Evolutionary conservation across 2,113 vertebrate genomes (phyloP).

Genomic region (Vireo altiloquus): DNA sequence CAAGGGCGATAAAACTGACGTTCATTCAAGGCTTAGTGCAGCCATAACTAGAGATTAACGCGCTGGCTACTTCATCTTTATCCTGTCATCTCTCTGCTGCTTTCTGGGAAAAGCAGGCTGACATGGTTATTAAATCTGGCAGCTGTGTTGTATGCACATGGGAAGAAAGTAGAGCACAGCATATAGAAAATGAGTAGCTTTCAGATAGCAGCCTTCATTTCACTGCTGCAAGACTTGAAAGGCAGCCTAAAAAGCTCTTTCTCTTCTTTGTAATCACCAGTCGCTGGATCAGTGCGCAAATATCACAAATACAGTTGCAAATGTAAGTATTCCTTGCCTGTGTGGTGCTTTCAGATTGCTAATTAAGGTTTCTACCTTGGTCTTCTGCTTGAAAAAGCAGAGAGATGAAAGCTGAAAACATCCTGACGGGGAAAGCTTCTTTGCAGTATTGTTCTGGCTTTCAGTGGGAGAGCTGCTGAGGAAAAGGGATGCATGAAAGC

Average conservation of each 20-base stretch:
- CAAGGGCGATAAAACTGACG: neutral
- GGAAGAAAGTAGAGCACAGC: slow-evolving; percentile 51
- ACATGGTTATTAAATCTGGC: slow-evolving; percentile 70
- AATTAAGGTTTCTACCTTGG: neutral
- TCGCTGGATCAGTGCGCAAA: slow-evolving; percentile 29
- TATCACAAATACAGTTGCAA: slow-evolving; percentile 25
- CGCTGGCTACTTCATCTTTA: neutral
- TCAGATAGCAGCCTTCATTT: slow-evolving; percentile 33
- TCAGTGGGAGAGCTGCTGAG: neutral
- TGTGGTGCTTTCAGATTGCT: neutral
- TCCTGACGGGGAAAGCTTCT: slow-evolving; percentile 4
- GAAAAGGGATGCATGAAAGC: neutral
- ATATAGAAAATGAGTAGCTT: slow-evolving; percentile 60
- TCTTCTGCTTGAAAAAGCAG: slow-evolving; percentile 6
- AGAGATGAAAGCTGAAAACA: slow-evolving; percentile 45
- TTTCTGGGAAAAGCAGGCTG: slow-evolving; percentile 49
- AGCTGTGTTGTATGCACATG: slow-evolving; percentile 66
- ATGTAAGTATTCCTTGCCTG: slow-evolving; percentile 70
- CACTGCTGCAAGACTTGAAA: slow-evolving; percentile 28
- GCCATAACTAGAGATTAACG: slow-evolving; percentile 39
- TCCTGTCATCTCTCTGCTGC: slow-evolving; percentile 55
- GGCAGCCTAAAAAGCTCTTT: slow-evolving; percentile 19
- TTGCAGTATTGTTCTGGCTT: slow-evolving; percentile 34
- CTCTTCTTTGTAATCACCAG: neutral
- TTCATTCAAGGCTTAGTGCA: slow-evolving; percentile 31